A percentile compares a stretch with the other conserved stretches of the same genome.
Evolutionary conservation across 2,113 vertebrate genomes (phyloP).

Genomic region (Antennarius striatus): DNA sequence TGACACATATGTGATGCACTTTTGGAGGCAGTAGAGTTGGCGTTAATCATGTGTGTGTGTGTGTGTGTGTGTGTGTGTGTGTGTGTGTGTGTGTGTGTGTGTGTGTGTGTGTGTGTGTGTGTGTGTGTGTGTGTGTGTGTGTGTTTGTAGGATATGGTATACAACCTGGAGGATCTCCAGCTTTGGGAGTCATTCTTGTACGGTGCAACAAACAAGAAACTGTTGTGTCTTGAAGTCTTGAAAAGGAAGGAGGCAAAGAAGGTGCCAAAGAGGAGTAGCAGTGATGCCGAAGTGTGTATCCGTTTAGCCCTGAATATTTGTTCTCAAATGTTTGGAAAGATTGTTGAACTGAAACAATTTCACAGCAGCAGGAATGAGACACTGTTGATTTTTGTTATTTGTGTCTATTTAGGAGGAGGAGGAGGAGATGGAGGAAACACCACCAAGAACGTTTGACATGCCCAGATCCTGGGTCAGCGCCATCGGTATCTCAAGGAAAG

Average conservation of each 20-base stretch:
- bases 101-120: conserved; percentile 11
- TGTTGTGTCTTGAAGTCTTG: conserved; percentile 26
- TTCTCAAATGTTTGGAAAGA: too few species aligned
- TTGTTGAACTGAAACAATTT: neutral
- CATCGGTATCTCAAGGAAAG: conserved; percentile 80
- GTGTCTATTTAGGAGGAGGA: conserved; percentile 56
- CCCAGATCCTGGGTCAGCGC: conserved; percentile 84
- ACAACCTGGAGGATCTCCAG: conserved; percentile 82
- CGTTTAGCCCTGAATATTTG: neutral
- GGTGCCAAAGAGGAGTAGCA: neutral
- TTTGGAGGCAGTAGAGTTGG: too few species aligned
- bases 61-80: conserved; percentile 10
- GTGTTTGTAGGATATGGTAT: conserved; percentile 81
- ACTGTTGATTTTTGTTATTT: conserved; percentile 2
- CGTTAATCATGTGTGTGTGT: conserved; percentile 2
- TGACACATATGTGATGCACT: neutral
- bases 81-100: neutral
- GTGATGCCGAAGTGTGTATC: conserved; percentile 16
- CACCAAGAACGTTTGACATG: conserved; percentile 79
- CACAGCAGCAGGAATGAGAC: too few species aligned
- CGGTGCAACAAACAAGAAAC: conserved; percentile 33
- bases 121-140: too few species aligned
- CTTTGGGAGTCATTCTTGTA: conserved; percentile 84
- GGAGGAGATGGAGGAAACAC: conserved; percentile 32
- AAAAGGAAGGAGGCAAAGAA: conserved; percentile 17